Evolutionary conservation across 37 sponge, comb jelly and placozoan species (phyloP).

Genomic region (Eunapius fragilis): DNA sequence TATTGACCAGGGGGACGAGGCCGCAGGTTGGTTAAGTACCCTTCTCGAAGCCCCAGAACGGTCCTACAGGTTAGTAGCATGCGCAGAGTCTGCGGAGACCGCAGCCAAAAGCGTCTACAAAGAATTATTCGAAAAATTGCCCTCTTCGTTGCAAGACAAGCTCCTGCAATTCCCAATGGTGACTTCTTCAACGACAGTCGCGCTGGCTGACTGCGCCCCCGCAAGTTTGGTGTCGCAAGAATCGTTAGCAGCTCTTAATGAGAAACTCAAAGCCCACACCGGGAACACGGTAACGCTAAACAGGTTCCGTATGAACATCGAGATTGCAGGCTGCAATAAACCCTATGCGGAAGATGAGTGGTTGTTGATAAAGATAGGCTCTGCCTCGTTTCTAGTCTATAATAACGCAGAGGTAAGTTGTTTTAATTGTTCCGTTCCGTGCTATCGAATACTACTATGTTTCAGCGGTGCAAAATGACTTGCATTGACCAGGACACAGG

Average conservation of each 20-base stretch:
- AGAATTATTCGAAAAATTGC: slow-evolving; percentile 26
- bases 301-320: slow-evolving; percentile 85
- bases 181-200: slow-evolving; percentile 35
- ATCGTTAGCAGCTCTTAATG: slow-evolving; percentile 76
- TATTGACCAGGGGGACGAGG: slow-evolving; percentile 83
- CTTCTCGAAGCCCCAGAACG: slow-evolving; percentile 36
- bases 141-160: slow-evolving; percentile 23
- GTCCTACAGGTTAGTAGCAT: slow-evolving; percentile 45
- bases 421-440: no score
- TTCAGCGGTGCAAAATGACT: slow-evolving; percentile 83
- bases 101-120: background rate
- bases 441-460: no score
- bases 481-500: slow-evolving; percentile 74
- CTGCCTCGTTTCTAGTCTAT: slow-evolving; percentile 67
- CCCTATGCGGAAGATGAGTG: slow-evolving; percentile 85
- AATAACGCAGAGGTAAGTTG: slow-evolving; percentile 54
- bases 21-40: slow-evolving; percentile 67
- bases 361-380: slow-evolving; percentile 70
- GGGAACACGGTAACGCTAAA: slow-evolving; percentile 60
- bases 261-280: slow-evolving; percentile 30
- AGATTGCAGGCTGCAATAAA: slow-evolving; percentile 58
- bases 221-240: slow-evolving; percentile 64
- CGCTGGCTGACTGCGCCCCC: slow-evolving; percentile 71
- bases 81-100: slow-evolving; percentile 17
- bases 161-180: no score